Base-by-base conservation (phyloP, 2,113 vertebrate genomes). In the Alethe diademata region DNA sequence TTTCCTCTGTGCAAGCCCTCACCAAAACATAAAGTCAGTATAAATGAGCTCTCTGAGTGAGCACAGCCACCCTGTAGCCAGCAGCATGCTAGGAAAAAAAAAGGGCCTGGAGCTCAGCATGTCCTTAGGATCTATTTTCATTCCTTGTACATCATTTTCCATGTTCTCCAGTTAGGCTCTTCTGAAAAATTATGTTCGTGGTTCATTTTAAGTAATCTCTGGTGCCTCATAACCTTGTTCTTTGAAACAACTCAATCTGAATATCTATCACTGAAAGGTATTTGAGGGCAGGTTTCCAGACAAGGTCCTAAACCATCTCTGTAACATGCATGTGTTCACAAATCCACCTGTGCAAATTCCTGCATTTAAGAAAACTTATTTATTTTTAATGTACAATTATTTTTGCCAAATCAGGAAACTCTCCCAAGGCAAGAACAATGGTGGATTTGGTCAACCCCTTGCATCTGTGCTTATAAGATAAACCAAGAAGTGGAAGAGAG, bases 131-230 rank as follows among this genome's bases (percentile, higher is more conserved):
- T 64, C 65, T 74, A 25, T 48, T 95, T 66, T 71, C 53, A 72
- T 65, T 86, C 42, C 26, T 40, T 45, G n/a, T 71, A 81, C 86
- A 69, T 71, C 3, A 57, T 91, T 89, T 89, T 78, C 73, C 40
- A 24, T 42, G 36, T 70, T 88, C 23, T 61, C 60, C 73, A 61
- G 38, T 0, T 4, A 91, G 20, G 18, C 6, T 92, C 1, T 75
- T 93, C 69, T n/a, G 65, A 87, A 81, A 92, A 92, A 85, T 26
- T 0, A 40, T 33, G 31, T 75, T 61, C 28, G 10, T 35, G 28
- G 47, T 78, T 89, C 61, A 75, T 87, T 93, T 94, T 78, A 42
- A 75, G 50, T 61, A 75, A 82, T 72, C 70, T 85, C 70, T 82
- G 40, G 33, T 89, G 76, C 57, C 73, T 93, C 2, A 2, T 67